Conservation (phyloP, 1,140 invertebrate species). For the Oreohelix idahoensis region DNA sequence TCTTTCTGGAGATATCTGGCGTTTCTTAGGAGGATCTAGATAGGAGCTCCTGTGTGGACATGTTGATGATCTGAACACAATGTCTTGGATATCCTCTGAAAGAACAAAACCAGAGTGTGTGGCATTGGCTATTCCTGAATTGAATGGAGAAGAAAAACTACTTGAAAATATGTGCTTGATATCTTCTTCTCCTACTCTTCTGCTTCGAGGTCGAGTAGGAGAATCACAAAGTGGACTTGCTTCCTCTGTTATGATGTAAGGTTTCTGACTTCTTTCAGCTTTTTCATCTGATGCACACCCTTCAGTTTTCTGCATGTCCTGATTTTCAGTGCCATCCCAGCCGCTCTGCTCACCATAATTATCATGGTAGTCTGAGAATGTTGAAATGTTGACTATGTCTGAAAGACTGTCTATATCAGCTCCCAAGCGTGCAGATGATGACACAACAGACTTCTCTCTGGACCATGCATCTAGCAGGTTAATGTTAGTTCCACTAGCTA, state of each 20-base stretch:
- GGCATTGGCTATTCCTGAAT: background rate
- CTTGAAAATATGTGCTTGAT: background rate
- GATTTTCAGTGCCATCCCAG: background rate
- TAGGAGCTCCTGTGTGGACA: background rate
- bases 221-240: background rate
- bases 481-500: too few relatives aligned
- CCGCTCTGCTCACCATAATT: background rate
- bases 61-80: background rate
- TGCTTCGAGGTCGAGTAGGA: constrained; percentile 15
- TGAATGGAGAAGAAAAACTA: background rate
- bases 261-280: background rate
- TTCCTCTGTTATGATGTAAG: background rate
- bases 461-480: background rate
- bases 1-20: background rate
- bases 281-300: background rate
- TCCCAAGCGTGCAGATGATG: background rate
- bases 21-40: background rate
- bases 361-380: background rate
- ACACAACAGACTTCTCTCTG: background rate
- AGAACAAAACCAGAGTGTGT: background rate
- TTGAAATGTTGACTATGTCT: background rate
- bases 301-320: background rate
- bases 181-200: constrained; percentile 24
- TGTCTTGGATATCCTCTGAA: background rate
- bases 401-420: background rate